phyloP scores from a whole-genome alignment of 2,797 vertebrate species.

The Scleropages formosus region DNA sequence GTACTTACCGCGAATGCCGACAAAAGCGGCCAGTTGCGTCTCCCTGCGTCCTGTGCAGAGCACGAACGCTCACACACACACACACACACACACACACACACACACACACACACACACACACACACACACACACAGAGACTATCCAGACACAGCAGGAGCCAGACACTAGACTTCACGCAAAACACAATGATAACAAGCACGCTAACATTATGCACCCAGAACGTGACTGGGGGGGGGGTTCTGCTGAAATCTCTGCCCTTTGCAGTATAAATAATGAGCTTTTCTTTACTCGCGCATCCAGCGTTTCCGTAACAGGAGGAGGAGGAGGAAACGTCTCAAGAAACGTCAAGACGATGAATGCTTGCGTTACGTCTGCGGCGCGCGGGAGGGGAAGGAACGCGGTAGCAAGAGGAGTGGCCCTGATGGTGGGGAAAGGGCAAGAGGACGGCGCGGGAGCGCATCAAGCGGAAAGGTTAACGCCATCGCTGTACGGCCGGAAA shows the following conservation, averaged over 20 bases:
- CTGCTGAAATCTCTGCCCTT: conserved; percentile 10
- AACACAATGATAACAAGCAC: background rate
- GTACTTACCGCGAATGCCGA: background rate
- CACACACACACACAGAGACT: background rate
- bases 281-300: background rate
- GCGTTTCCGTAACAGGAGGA: background rate
- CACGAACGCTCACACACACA: background rate
- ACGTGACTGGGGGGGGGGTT: background rate
- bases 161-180: background rate
- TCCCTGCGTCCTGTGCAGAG: background rate
- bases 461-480: conserved; percentile 26
- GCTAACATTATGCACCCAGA: background rate
- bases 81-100: conserved; percentile 17
- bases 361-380: background rate
- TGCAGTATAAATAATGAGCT: conserved; percentile 16
- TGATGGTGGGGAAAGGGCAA: conserved; percentile 15
- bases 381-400: background rate
- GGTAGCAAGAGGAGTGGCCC: background rate
- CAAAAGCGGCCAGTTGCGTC: too few species aligned
- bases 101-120: conserved; percentile 11
- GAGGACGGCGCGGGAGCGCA: background rate
- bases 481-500: background rate
- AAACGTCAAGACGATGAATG: background rate
- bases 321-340: background rate
- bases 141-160: background rate